A percentile compares a stretch with the other conserved stretches of the same genome.
Evolutionary conservation across 2,113 vertebrate species (phyloP).

Genomic region (Clupea harengus): DNA sequence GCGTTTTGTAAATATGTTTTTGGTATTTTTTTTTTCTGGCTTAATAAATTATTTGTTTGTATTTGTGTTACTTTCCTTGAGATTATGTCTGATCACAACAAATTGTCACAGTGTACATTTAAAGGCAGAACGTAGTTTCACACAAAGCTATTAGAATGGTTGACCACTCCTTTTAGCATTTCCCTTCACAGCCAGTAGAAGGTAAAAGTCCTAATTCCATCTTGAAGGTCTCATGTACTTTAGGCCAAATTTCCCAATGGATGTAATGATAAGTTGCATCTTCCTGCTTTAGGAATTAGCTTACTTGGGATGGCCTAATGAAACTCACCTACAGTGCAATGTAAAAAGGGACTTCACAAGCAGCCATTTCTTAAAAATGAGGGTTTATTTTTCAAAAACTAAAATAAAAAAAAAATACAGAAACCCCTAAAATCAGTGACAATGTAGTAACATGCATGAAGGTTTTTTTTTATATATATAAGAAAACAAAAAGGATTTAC

Average conservation of each 20-base stretch:
- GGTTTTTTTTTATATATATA: background rate
- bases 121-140: background rate
- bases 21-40: slow-evolving; percentile 7
- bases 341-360: background rate
- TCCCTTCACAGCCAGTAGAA: no score
- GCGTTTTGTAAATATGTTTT: background rate
- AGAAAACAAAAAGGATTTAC: background rate
- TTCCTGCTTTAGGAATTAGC: background rate
- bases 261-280: no score
- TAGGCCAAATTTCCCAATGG: no score
- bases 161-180: no score
- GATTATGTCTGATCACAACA: background rate
- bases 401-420: background rate
- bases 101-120: background rate
- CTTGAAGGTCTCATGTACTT: no score
- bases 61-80: background rate
- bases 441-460: slow-evolving; percentile 9
- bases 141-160: no score
- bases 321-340: background rate
- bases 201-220: no score
- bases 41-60: slow-evolving; percentile 12
- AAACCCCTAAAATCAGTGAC: background rate
- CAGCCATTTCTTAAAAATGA: background rate
- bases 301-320: background rate
- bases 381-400: slow-evolving; percentile 5